Evolutionary conservation across 2,113 vertebrate genomes (phyloP).

Genomic region (Periophthalmus modestus): DNA sequence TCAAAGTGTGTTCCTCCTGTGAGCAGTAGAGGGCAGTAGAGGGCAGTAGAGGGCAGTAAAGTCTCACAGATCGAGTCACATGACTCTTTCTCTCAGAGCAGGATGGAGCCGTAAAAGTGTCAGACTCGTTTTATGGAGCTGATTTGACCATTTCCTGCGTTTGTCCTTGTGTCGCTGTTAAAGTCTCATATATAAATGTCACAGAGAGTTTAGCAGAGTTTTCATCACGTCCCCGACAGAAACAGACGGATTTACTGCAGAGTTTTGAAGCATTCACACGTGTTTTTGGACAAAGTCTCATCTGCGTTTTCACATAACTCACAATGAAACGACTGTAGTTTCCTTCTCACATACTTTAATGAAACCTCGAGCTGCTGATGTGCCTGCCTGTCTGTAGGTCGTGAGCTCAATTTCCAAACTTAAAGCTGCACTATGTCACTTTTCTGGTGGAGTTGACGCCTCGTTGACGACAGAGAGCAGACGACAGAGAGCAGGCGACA

Average conservation of each 20-base stretch:
- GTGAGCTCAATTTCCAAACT: too few species aligned
- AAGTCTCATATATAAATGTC: conserved; percentile 5
- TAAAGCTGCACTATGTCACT: too few species aligned
- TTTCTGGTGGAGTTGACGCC: too few species aligned
- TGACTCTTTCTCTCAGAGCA: neutral
- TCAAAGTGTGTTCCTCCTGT: neutral
- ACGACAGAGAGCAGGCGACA: too few species aligned
- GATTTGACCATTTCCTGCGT: neutral
- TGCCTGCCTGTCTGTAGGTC: too few species aligned
- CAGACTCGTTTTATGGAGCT: neutral
- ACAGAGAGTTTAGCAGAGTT: neutral
- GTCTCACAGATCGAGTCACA: neutral
- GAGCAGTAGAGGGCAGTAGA: too few species aligned
- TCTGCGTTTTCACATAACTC: neutral
- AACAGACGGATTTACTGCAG: neutral
- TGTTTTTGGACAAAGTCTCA: neutral
- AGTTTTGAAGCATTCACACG: too few species aligned
- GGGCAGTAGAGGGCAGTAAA: conserved; percentile 61
- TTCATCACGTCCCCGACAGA: neutral
- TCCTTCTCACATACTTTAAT: too few species aligned
- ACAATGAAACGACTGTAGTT: neutral
- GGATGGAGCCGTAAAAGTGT: conserved; percentile 4
- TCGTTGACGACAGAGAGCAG: too few species aligned
- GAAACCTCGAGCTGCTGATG: too few species aligned
- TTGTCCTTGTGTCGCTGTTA: conserved; percentile 1